These are phyloP conservation scores for Elaeidobius kamerunicus DNA, from an alignment of 2,888 invertebrate genomes.

Conservation along the genomic window DNA sequence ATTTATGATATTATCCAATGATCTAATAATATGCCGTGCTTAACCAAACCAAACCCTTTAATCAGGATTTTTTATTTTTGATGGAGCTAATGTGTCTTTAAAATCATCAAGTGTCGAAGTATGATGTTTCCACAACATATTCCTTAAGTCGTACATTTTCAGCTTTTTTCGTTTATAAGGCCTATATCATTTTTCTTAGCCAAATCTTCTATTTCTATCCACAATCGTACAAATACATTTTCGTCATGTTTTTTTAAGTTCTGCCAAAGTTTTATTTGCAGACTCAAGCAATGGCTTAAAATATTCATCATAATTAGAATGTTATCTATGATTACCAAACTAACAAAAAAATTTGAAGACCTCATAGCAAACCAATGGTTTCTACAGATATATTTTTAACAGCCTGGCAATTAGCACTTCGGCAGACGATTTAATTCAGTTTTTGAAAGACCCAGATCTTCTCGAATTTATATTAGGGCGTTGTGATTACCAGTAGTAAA, in stretches of 20 bases:
- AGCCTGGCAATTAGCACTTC: slow-evolving; percentile 8
- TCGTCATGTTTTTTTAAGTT: slow-evolving; percentile 8
- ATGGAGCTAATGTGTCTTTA: not conserved
- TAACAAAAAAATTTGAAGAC: not conserved
- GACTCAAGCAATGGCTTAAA: slow-evolving; percentile 10
- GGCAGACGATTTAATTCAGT: not conserved
- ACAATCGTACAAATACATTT: slow-evolving; percentile 4
- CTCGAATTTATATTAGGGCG: not conserved
- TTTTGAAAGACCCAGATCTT: not conserved
- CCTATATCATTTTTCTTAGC: slow-evolving; percentile 2
- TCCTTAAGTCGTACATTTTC: not conserved
- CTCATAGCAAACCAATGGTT: not conserved
- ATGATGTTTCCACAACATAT: slow-evolving; percentile 4
- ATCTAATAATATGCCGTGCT: slow-evolving; percentile 8
- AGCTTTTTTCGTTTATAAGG: not conserved
- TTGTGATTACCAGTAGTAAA: not conserved
- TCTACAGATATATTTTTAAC: not conserved
- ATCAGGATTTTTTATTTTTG: not conserved
- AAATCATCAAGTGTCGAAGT: not conserved
- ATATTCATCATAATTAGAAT: slow-evolving; percentile 1
- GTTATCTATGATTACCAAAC: not conserved
- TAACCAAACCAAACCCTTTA: slow-evolving; percentile 12
- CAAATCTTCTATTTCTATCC: slow-evolving; percentile 1
- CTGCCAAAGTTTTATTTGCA: slow-evolving; percentile 4
- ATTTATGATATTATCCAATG: slow-evolving; percentile 3